Percentiles rank a stretch among this genome's conserved stretches.
Evolutionary conservation across 2,113 vertebrate genomes (phyloP).

Genomic region (Myiopsitta monachus): DNA sequence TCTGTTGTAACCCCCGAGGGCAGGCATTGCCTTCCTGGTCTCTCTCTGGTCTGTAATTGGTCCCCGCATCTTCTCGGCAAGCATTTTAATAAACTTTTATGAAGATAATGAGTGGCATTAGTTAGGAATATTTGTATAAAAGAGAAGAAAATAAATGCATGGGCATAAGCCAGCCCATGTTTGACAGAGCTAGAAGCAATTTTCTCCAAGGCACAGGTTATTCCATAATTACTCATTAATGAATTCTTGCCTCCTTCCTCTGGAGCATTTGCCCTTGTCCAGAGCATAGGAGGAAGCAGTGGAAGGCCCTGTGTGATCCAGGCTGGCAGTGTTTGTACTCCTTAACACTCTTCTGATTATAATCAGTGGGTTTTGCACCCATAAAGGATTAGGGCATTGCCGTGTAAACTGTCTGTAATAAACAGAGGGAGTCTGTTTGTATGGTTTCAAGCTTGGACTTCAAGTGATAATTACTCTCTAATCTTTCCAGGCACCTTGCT

Average conservation of each 20-base stretch:
- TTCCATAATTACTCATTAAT: not conserved
- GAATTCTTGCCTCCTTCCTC: not conserved
- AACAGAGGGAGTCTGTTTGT: not conserved
- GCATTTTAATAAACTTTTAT: not conserved
- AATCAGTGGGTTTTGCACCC: not conserved
- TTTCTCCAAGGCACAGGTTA: not conserved
- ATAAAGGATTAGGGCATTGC: not conserved
- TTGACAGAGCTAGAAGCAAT: not conserved
- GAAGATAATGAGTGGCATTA: not conserved
- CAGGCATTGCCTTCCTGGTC: not conserved
- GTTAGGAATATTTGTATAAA: not conserved
- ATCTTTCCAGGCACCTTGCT: not conserved
- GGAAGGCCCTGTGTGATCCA: not conserved
- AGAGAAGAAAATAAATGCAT: not conserved
- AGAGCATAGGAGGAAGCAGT: not conserved
- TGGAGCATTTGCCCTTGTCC: not conserved
- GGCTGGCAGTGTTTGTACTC: not conserved
- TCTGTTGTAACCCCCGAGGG: not conserved
- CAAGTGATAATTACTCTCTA: not conserved
- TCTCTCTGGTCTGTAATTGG: not conserved
- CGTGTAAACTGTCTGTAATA: fast-evolving
- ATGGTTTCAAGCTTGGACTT: not conserved
- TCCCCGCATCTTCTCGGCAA: not conserved
- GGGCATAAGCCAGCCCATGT: not conserved
- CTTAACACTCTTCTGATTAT: not conserved